A percentile compares a stretch with the other conserved stretches of the same genome.
These are phyloP conservation scores for Megaceryle torquata DNA, from an alignment of 2,113 vertebrate species.

Conservation along the genomic window DNA sequence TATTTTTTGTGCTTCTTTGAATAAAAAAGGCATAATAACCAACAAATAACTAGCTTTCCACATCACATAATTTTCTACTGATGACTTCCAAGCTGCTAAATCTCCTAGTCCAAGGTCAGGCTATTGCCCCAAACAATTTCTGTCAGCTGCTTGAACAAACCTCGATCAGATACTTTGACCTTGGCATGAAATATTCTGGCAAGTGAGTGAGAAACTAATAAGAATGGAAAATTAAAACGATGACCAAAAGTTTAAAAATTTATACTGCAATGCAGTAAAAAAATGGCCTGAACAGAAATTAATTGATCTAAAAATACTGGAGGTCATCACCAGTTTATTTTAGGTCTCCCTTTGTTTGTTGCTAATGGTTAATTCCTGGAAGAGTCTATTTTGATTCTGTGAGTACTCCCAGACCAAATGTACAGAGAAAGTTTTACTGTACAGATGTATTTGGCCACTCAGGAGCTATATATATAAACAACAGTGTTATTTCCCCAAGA, in stretches of 20 bases:
- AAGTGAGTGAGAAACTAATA: not conserved
- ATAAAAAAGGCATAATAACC: not conserved
- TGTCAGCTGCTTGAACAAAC: conserved; percentile 1
- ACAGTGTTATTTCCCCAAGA: not conserved
- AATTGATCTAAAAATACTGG: conserved; percentile 44
- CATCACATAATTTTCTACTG: not conserved
- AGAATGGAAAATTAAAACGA: not conserved
- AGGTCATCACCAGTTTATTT: conserved; percentile 47
- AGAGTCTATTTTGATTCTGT: conserved; percentile 51
- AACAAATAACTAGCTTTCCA: not conserved
- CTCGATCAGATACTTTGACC: not conserved
- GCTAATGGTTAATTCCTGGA: conserved; percentile 38
- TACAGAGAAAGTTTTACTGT: conserved; percentile 1
- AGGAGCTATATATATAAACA: not conserved
- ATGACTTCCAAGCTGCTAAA: conserved; percentile 1
- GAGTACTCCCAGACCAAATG: conserved; percentile 4
- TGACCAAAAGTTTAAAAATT: not conserved
- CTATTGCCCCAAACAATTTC: conserved; percentile 1
- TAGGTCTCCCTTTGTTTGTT: conserved; percentile 13
- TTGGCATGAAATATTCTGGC: conserved; percentile 5
- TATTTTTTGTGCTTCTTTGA: not conserved
- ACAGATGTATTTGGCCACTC: not conserved
- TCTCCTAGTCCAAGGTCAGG: conserved; percentile 12
- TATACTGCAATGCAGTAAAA: not conserved
- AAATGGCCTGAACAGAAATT: not conserved